These are phyloP conservation scores for Scaptomyza tumidula DNA, from an alignment of 2,888 invertebrate species.

Conservation along the genomic window DNA sequence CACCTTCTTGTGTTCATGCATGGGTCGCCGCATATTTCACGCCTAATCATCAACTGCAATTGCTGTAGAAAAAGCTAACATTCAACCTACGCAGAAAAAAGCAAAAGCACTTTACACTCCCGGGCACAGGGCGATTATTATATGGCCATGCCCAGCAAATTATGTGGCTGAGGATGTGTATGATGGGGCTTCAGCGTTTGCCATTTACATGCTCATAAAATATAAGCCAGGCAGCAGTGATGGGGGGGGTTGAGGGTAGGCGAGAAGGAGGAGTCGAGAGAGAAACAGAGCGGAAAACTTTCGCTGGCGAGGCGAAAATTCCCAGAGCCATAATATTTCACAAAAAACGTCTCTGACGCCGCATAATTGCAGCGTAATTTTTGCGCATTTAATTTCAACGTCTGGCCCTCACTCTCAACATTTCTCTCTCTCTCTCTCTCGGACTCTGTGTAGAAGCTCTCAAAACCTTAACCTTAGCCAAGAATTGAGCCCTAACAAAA, in stretches of 20 bases:
- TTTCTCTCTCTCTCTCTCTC: not conserved
- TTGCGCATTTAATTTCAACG: conserved; percentile 71
- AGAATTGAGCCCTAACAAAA: conserved; percentile 14
- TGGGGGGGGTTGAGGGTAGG: not conserved
- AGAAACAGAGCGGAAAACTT: conserved; percentile 45
- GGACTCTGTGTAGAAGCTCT: conserved; percentile 7
- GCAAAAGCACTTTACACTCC: conserved; percentile 47
- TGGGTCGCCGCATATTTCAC: conserved; percentile 47
- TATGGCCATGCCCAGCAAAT: conserved; percentile 16
- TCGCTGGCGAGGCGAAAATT: conserved; percentile 63
- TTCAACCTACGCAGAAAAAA: conserved; percentile 22
- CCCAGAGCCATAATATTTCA: conserved; percentile 73
- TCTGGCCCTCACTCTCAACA: conserved; percentile 42
- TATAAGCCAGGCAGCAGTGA: conserved; percentile 42
- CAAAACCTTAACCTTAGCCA: conserved; percentile 67
- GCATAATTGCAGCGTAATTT: conserved; percentile 77
- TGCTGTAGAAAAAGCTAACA: conserved; percentile 49
- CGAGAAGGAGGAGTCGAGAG: not conserved
- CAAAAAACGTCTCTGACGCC: conserved; percentile 69
- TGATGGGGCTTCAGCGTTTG: conserved; percentile 28
- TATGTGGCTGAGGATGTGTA: conserved; percentile 15
- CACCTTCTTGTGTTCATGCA: not conserved
- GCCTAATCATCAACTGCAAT: conserved; percentile 64
- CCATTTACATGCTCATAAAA: conserved; percentile 73
- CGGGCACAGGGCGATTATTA: conserved; percentile 51